Percentiles rank a stretch among this genome's conserved stretches.
phyloP scores from a whole-genome alignment of 2,113 vertebrate species.

The Pan troglodytes region DNA sequence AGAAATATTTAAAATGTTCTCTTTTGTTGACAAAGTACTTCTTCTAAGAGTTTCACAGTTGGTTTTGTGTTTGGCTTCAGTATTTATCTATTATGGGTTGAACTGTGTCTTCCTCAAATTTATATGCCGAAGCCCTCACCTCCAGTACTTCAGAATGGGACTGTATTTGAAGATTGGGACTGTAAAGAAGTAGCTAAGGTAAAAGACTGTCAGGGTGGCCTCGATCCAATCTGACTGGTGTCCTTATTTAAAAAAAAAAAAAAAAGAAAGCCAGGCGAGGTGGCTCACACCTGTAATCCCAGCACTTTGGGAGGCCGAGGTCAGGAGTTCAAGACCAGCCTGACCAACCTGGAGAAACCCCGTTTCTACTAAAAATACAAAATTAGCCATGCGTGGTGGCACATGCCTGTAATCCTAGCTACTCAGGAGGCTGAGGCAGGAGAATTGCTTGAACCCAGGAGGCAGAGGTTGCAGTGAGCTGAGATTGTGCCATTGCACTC shows the following conservation, averaged over 20 bases:
- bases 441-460: too few relatives aligned
- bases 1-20: not conserved
- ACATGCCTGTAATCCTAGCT: too few relatives aligned
- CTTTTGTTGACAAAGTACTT: not conserved
- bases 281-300: too few relatives aligned
- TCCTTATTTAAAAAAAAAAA: not conserved
- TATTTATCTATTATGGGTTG: not conserved
- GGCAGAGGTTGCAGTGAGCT: too few relatives aligned
- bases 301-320: too few relatives aligned
- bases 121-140: not conserved
- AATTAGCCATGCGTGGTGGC: too few relatives aligned
- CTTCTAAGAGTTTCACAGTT: not conserved
- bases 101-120: not conserved
- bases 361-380: too few relatives aligned
- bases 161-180: not conserved
- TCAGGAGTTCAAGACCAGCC: too few relatives aligned
- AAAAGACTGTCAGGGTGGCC: not conserved
- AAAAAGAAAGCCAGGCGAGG: accelerated
- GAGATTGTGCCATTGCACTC: too few relatives aligned
- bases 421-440: too few relatives aligned
- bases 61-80: not conserved
- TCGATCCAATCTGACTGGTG: not conserved
- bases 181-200: not conserved
- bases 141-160: not conserved
- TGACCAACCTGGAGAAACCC: too few relatives aligned